Evolutionary conservation across 2,888 invertebrate species (phyloP).

Genomic region (Formica aserva): DNA sequence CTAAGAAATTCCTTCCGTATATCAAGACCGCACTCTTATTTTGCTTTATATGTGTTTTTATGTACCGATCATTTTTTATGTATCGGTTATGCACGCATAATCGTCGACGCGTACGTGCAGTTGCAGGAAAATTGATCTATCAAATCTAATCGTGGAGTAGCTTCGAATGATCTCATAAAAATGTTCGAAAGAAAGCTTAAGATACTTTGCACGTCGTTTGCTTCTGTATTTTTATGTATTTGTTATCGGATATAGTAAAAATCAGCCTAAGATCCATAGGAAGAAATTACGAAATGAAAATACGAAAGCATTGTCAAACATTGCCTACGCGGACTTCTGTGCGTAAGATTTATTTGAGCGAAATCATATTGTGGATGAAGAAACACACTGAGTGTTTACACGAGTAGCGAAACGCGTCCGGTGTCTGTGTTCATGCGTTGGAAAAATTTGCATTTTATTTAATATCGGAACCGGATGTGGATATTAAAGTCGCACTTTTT

Average conservation of each 20-base stretch:
- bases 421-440: not conserved
- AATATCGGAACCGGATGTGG: conserved; percentile 17
- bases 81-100: not conserved
- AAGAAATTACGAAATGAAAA: not conserved
- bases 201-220: not conserved
- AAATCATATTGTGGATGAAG: conserved; percentile 6
- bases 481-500: conserved; percentile 36
- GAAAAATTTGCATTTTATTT: conserved; percentile 50
- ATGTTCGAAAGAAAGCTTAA: not conserved
- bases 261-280: not conserved
- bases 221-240: not conserved
- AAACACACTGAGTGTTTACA: not conserved
- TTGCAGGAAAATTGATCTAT: not conserved
- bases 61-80: not conserved
- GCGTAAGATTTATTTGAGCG: not conserved
- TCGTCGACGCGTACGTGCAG: not conserved
- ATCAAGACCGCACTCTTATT: not conserved
- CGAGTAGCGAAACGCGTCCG: not conserved
- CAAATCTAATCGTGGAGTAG: not conserved
- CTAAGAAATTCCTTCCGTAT: not conserved
- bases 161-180: not conserved
- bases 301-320: not conserved
- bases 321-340: not conserved
- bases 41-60: not conserved
- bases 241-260: not conserved